phyloP scores from a whole-genome alignment of 2,113 vertebrate genomes.

The Mustelus asterias region DNA sequence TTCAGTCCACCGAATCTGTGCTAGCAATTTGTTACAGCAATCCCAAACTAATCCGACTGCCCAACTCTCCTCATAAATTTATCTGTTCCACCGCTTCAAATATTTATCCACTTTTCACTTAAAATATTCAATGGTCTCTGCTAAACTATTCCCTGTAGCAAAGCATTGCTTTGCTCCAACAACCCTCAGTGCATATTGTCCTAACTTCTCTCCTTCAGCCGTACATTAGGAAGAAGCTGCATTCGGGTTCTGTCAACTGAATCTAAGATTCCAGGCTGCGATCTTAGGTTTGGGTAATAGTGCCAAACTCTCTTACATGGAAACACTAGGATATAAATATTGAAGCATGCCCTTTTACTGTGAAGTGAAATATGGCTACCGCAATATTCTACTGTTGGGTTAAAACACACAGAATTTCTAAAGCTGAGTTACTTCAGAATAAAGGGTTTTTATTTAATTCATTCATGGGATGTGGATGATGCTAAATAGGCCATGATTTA shows the following conservation, averaged over 20 bases:
- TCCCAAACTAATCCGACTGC: not conserved
- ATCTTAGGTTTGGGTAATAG: not conserved
- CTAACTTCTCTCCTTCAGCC: not conserved
- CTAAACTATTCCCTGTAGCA: not conserved
- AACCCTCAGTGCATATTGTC: not conserved
- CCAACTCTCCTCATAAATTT: not conserved
- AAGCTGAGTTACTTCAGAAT: not conserved
- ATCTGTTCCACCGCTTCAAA: not conserved
- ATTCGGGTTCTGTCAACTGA: not conserved
- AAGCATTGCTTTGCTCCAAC: slow-evolving; percentile 9
- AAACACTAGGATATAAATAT: not conserved
- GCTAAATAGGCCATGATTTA: too few relatives aligned
- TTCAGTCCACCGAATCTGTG: not conserved
- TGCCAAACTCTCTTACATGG: not conserved
- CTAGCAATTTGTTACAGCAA: not conserved
- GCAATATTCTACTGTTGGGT: not conserved
- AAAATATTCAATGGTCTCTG: slow-evolving; percentile 22
- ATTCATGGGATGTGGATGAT: too few relatives aligned
- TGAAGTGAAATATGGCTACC: not conserved
- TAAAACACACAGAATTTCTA: not conserved
- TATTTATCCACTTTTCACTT: not conserved
- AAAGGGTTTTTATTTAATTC: not conserved
- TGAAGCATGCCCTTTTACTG: not conserved
- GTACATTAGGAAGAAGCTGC: not conserved
- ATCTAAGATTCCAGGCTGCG: not conserved